phyloP scores from a whole-genome alignment of 2,888 invertebrate genomes.

The Sepioteuthis lessoniana region DNA sequence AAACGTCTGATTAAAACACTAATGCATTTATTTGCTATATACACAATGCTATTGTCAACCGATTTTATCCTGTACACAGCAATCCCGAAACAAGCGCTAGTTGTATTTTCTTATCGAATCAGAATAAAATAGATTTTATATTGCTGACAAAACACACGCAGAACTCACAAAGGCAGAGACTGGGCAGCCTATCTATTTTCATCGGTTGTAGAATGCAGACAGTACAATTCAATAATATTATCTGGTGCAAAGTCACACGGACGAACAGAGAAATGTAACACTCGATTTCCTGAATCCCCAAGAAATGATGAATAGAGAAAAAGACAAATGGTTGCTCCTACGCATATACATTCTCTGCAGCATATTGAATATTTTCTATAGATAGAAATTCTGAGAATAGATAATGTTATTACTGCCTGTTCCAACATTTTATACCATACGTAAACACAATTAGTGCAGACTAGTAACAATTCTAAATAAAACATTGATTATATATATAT shows the following conservation, averaged over 20 bases:
- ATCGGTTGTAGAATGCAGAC: background rate
- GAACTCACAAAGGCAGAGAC: background rate
- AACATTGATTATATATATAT: background rate
- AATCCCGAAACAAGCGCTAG: background rate
- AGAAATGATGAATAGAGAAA: background rate
- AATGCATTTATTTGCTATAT: background rate
- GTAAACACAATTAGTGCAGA: background rate
- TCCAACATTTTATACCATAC: background rate
- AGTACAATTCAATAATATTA: background rate
- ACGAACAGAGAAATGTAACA: slow-evolving; percentile 8
- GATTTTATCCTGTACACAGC: background rate
- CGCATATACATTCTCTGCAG: background rate
- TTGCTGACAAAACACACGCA: background rate
- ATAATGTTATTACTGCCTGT: background rate
- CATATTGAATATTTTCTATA: background rate
- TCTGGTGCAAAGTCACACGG: background rate
- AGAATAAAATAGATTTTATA: no score
- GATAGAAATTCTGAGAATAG: background rate
- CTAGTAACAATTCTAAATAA: no score
- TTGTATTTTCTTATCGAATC: slow-evolving; percentile 8
- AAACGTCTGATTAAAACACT: background rate
- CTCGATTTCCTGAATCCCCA: background rate
- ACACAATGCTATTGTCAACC: background rate
- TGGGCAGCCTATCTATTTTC: slow-evolving; percentile 1
- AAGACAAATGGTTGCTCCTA: background rate